A percentile compares a stretch with the other conserved stretches of the same genome.
Evolutionary conservation across 2,888 invertebrate species (phyloP).

Genomic region (Rhaphigaster nebulosa): DNA sequence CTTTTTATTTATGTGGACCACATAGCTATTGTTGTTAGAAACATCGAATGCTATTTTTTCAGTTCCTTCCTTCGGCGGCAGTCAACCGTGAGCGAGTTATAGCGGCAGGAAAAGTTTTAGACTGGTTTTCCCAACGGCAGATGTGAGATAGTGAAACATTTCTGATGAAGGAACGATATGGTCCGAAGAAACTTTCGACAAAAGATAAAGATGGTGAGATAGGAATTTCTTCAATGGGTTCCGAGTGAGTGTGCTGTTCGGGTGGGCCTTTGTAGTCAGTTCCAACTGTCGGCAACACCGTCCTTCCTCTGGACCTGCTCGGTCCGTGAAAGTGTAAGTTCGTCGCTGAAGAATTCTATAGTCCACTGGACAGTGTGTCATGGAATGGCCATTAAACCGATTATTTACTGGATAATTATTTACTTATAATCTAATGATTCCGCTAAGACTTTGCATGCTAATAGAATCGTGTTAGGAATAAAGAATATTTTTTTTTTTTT

Average conservation of each 20-base stretch:
- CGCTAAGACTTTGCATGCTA: background rate
- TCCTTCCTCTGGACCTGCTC: background rate
- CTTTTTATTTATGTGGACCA: background rate
- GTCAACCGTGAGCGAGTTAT: slow-evolving; percentile 10
- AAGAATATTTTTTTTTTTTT: too few relatives aligned
- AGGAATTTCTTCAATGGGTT: slow-evolving; percentile 10
- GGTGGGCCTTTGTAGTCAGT: background rate
- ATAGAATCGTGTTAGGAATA: background rate
- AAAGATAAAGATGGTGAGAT: slow-evolving; percentile 39
- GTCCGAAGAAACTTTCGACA: slow-evolving; percentile 9
- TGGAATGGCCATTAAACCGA: background rate
- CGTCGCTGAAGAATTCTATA: background rate
- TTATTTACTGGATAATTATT: background rate
- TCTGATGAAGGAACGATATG: slow-evolving; percentile 23
- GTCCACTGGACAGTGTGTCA: background rate
- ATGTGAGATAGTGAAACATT: slow-evolving; percentile 31
- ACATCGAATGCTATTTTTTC: background rate
- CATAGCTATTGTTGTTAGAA: background rate
- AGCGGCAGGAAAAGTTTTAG: background rate
- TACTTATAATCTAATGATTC: background rate
- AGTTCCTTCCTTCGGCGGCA: background rate
- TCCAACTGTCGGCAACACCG: background rate
- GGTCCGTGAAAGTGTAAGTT: background rate
- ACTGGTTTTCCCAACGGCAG: slow-evolving; percentile 5
- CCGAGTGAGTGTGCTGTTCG: slow-evolving; percentile 26